Evolutionary conservation across 2,888 invertebrate genomes (phyloP).

Genomic region (Heliconius cydno): DNA sequence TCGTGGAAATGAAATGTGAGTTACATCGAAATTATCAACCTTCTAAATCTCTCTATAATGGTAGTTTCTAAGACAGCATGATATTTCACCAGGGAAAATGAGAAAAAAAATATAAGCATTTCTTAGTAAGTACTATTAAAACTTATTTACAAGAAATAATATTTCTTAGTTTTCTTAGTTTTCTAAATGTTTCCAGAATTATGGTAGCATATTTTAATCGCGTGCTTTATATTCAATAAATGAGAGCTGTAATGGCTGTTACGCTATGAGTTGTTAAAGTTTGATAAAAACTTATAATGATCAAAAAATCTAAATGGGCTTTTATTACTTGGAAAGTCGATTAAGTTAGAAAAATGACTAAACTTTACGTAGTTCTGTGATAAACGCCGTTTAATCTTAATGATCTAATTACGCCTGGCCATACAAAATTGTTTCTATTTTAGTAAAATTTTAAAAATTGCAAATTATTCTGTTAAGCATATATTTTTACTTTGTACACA

Average conservation of each 20-base stretch:
- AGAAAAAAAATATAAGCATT: too few species aligned
- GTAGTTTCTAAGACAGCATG: too few species aligned
- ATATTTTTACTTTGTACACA: too few species aligned
- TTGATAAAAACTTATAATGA: conserved; percentile 33
- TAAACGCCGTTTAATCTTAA: conserved; percentile 21
- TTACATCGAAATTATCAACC: too few species aligned
- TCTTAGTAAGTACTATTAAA: not conserved
- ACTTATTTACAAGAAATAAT: not conserved
- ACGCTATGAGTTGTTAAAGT: conserved; percentile 34
- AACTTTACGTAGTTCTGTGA: conserved; percentile 36
- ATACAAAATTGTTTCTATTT: not conserved
- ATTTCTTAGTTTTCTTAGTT: not conserved
- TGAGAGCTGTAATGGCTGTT: conserved; percentile 9
- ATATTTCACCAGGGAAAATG: too few species aligned
- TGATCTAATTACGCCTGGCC: not conserved
- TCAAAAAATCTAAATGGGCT: conserved; percentile 35
- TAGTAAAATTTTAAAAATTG: not conserved
- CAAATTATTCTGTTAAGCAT: too few species aligned
- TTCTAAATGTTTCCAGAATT: not conserved
- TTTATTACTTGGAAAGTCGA: conserved; percentile 43
- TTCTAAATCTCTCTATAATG: not conserved
- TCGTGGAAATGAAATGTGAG: too few species aligned
- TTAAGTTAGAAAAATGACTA: conserved; percentile 39
- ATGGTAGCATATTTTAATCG: conserved; percentile 6
- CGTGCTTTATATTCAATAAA: conserved; percentile 18